These are phyloP conservation scores for Calliopum simillimum DNA, from an alignment of 2,888 invertebrate genomes.

Conservation along the genomic window DNA sequence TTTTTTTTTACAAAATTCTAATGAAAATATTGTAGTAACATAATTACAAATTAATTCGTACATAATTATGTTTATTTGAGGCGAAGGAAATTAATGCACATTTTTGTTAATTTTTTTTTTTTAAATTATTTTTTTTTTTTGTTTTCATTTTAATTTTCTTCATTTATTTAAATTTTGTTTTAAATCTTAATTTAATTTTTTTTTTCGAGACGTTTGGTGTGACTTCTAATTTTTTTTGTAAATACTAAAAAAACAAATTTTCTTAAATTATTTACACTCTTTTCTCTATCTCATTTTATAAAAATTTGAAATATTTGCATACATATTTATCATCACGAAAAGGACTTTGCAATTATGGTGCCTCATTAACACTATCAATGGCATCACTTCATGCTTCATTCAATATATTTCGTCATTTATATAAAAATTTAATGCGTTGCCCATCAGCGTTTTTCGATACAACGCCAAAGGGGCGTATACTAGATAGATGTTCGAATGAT, in stretches of 20 bases:
- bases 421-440: constrained; percentile 69
- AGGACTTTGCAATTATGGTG: constrained; percentile 62
- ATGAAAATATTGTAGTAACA: constrained; percentile 4
- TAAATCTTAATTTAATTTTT: constrained; percentile 16
- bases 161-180: neutral
- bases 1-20: constrained; percentile 17
- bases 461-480: constrained; percentile 75
- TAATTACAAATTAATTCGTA: neutral
- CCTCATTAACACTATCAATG: constrained; percentile 60
- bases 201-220: neutral
- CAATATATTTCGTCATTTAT: constrained; percentile 63
- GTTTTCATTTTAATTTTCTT: constrained; percentile 41
- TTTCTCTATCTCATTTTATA: neutral
- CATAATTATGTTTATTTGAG: neutral
- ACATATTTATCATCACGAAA: constrained; percentile 21
- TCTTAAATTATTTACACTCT: constrained; percentile 1
- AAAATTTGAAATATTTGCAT: constrained; percentile 16
- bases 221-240: no score
- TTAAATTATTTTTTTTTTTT: constrained; percentile 42
- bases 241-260: neutral
- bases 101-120: constrained; percentile 44
- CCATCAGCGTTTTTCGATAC: constrained; percentile 75
- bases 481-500: constrained; percentile 74
- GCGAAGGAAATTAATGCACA: constrained; percentile 4
- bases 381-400: constrained; percentile 60